Evolutionary conservation across 30 jellyfish, hydroid and myxozoan genomes (phyloP), one percentile per base, ranked within the genome.

Genomic region (Turritopsis dohrnii): DNA sequence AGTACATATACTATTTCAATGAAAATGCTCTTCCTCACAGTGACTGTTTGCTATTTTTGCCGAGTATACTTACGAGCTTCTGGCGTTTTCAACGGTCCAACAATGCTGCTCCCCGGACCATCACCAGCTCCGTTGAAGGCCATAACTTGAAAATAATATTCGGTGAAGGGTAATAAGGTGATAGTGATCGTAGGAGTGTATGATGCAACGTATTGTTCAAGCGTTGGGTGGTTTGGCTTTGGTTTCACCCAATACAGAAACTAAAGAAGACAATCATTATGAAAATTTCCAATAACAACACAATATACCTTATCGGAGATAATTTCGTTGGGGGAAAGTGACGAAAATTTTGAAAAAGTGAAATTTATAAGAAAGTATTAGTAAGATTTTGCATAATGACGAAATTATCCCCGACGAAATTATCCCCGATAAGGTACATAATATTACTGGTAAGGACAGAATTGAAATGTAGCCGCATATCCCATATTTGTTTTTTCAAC

Each of bases 81-180:
- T 74, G 97, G 95, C 71, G 97, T 92, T 30, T 28, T 87, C 27
- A 82, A 72, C 24, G 97, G 96, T 26, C 97, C 97, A 85, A 89
- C 89, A 17, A 80, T 74, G 86, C 79, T 79, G 79, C 97, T 92
- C 29, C 92, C 94, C 66, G 97, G 97, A 28, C 97, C 97, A 87
- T 92, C 88, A 19, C 97, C 97, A 5, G 83, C 93, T 20, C 86
- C 86, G 76, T 92, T 92, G 87, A 71, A 92, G 28, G 97, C 97
- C 71, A 92, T 87, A 9, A 92, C 97, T 87, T 87, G 95, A 84
- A 92, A 92, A 28, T 81, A 71, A 53, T 92, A 92, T 17, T 93
- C 80, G 18, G 97, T 83, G 74, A 66, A 75, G 71, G 97, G 96
- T 23, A 66, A 83, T 0, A 92, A 92, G 21, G 52, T 76, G 54